Conservation (phyloP, 2,888 invertebrate species). For the Pyrochroa serraticornis region DNA sequence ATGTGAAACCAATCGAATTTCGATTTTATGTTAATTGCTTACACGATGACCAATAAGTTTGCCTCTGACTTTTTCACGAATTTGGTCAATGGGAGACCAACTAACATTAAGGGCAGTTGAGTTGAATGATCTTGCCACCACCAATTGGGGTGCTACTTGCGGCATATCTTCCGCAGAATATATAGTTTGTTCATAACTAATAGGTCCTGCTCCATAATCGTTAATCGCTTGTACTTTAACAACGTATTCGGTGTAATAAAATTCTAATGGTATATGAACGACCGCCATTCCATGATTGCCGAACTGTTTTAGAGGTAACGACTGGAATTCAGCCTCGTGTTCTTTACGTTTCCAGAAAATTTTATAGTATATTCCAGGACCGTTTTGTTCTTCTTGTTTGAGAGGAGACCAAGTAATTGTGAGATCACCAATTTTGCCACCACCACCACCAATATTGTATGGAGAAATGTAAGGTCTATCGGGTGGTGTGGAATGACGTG, state of each 20-base stretch:
- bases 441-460: conserved; percentile 85
- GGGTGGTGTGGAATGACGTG: conserved; percentile 82
- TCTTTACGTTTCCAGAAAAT: conserved; percentile 83
- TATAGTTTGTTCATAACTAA: conserved; percentile 75
- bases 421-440: conserved; percentile 93
- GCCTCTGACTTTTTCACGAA: conserved; percentile 83
- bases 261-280: conserved; percentile 73
- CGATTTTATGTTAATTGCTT: conserved; percentile 40
- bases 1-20: conserved; percentile 5
- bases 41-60: conserved; percentile 90
- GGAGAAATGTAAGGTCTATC: conserved; percentile 82
- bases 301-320: conserved; percentile 69
- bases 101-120: conserved; percentile 91
- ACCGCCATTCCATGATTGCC: conserved; percentile 83
- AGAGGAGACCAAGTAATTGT: conserved; percentile 89
- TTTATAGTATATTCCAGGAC: conserved; percentile 87
- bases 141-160: conserved; percentile 84
- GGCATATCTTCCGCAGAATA: conserved; percentile 94
- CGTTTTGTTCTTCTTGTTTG: conserved; percentile 81
- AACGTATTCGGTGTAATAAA: conserved; percentile 83
- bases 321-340: conserved; percentile 77
- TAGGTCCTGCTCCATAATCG: conserved; percentile 81
- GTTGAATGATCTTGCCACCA: conserved; percentile 80
- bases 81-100: conserved; percentile 87
- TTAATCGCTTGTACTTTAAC: conserved; percentile 84